Conservation (phyloP, 2,113 vertebrate species). For the Gambusia holbrooki region DNA sequence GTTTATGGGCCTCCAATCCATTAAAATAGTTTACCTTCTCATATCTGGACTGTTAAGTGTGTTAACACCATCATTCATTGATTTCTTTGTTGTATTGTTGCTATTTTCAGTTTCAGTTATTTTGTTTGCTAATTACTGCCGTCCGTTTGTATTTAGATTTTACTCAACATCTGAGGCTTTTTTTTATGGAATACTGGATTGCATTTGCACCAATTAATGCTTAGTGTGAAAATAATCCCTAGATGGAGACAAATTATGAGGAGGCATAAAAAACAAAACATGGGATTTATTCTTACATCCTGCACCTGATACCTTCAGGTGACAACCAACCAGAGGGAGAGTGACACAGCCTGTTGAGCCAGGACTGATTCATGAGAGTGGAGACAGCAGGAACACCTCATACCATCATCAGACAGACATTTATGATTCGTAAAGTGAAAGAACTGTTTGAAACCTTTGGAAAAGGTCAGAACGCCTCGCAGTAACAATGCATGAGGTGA, state of each 20-base stretch:
- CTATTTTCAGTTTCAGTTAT: too few relatives aligned
- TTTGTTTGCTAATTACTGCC: too few relatives aligned
- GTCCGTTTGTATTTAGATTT: too few relatives aligned
- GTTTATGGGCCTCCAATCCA: too few relatives aligned
- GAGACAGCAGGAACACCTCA: constrained; percentile 38
- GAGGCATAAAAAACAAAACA: constrained; percentile 18
- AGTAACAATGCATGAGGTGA: neutral
- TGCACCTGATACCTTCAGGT: neutral
- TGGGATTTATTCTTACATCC: constrained; percentile 8
- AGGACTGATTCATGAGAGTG: constrained; percentile 52
- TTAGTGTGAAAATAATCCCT: neutral
- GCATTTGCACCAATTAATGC: too few relatives aligned
- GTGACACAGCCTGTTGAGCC: constrained; percentile 47
- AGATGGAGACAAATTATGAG: neutral
- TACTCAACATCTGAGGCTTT: too few relatives aligned
- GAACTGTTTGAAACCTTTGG: neutral
- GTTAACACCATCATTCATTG: too few relatives aligned
- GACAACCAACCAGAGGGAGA: constrained; percentile 30
- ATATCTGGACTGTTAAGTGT: too few relatives aligned
- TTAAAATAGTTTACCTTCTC: too few relatives aligned
- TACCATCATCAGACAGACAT: constrained; percentile 37
- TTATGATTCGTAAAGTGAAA: constrained; percentile 21
- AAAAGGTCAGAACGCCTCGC: neutral
- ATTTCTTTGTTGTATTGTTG: too few relatives aligned
- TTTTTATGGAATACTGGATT: too few relatives aligned